Evolutionary conservation across 2,113 vertebrate genomes (phyloP).

Genomic region (Peromyscus californicus): DNA sequence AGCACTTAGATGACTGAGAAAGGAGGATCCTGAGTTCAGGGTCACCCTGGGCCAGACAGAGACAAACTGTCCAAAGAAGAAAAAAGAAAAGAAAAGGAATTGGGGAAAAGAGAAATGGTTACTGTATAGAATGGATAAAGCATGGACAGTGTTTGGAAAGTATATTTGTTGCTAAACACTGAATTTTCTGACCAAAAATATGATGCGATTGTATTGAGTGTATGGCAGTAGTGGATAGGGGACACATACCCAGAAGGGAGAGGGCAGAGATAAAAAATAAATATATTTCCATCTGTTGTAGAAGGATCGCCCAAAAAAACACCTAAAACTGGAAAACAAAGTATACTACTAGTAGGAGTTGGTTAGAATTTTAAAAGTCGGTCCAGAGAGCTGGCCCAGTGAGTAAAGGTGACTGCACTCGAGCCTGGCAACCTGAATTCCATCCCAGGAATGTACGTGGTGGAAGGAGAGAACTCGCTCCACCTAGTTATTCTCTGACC

Average conservation of each 20-base stretch:
- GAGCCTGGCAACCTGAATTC: neutral
- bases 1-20: neutral
- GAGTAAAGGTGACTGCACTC: too few species aligned
- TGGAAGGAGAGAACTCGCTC: neutral
- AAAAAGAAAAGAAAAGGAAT: neutral
- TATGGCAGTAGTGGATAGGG: too few species aligned
- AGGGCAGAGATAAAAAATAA: neutral
- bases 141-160: neutral
- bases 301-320: neutral
- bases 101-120: neutral
- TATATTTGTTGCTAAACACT: neutral
- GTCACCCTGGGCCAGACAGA: neutral
- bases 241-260: neutral
- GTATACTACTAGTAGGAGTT: neutral
- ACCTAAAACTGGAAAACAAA: neutral
- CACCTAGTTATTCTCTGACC: neutral
- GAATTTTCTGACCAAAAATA: slow-evolving; percentile 28
- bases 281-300: neutral
- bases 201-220: neutral
- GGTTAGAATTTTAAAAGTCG: neutral
- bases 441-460: neutral
- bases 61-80: neutral
- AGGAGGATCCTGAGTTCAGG: neutral
- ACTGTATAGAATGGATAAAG: neutral
- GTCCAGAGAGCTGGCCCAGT: neutral